Base-by-base conservation (phyloP, 2,888 invertebrate genomes). In the Pristionchus exspectatus region DNA sequence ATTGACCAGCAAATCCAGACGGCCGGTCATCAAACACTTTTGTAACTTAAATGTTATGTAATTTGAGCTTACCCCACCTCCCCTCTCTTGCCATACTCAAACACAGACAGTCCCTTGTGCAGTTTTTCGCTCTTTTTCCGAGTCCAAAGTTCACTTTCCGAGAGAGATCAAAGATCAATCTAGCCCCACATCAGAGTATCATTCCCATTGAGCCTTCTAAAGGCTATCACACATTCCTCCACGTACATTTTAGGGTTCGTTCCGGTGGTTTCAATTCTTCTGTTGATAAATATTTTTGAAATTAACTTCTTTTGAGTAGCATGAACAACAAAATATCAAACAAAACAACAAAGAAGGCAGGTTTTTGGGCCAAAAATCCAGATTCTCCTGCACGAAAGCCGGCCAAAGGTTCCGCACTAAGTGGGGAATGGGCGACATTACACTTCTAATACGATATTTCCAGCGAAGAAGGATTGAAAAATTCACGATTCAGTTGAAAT, bases 381-480 rank as follows among this genome's bases (percentile, higher is more conserved):
- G 44, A 3, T 10, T 9, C 44, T 12, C 44, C 44, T 7, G 44
- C 44, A 10, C 9, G 44, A 50, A 63, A 63, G 3, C 63, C 63
- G 74, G 85, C 85, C 56, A 85, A 85, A 85, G 21, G 2, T 9
- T 85, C 56, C n/a, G 54, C 85, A 85, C 85, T 56, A 21, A 85
- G 85, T 85, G 85, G 85, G 87, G n/a, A n/a, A n/a, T n/a, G n/a
- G n/a, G n/a, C n/a, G n/a, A n/a, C n/a, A n/a, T n/a, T n/a, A n/a
- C n/a, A 38, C 5, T 38, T 38, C 38, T 38, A 5, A 38, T 38
- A 38, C 38, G 3, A 38, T 38, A 2, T 38, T 38, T 38, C 38
- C 38, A 38, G 38, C 38, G 38, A 38, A 38, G 44, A 50, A 50
- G 44, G 12, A 50, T 50, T 50, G 5, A 50, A n/a, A 10, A 50